phyloP scores from a whole-genome alignment of 2,113 vertebrate genomes.

The Microcebus jonahi region DNA sequence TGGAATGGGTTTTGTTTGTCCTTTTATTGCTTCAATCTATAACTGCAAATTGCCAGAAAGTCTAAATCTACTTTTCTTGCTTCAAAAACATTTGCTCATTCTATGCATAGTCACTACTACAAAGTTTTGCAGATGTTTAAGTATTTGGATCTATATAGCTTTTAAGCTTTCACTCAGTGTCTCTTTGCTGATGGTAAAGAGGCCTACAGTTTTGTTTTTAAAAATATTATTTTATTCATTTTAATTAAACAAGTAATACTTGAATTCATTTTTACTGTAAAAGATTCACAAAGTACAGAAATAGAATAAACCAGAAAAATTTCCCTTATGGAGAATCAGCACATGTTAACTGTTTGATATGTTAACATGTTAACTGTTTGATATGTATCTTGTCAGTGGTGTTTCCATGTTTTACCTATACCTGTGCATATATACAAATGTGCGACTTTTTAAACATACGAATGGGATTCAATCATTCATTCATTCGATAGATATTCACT shows the following conservation, averaged over 20 bases:
- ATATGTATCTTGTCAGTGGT: neutral
- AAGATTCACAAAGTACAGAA: neutral
- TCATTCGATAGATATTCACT: neutral
- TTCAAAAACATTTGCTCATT: neutral
- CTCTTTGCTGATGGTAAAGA: neutral
- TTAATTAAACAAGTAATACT: neutral
- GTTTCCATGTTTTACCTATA: neutral
- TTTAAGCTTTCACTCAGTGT: neutral
- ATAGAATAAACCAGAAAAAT: neutral
- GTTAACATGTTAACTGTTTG: neutral
- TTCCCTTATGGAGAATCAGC: neutral
- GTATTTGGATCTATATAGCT: neutral
- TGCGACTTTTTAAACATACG: neutral
- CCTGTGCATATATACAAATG: neutral
- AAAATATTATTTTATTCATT: neutral
- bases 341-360: neutral
- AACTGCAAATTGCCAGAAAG: neutral
- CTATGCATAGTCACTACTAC: neutral
- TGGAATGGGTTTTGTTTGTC: neutral
- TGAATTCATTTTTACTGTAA: neutral
- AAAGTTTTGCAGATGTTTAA: neutral
- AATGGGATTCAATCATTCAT: neutral
- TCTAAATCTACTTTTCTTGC: neutral
- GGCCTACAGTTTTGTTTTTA: neutral
- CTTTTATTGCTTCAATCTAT: neutral